Percentiles rank a stretch among this genome's conserved stretches.
Evolutionary conservation across 2,888 invertebrate genomes (phyloP).

Genomic region (Ceraclea dissimilis): DNA sequence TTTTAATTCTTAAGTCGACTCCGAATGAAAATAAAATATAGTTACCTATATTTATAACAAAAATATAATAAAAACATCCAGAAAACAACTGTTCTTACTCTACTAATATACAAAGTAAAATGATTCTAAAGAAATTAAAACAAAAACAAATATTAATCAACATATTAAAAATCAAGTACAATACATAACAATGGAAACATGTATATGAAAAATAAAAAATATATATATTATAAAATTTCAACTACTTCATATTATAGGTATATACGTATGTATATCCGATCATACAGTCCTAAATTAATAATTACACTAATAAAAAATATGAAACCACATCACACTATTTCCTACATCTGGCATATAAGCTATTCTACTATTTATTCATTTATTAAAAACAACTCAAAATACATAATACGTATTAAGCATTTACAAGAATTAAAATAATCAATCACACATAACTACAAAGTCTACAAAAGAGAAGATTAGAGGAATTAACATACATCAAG

Average conservation of each 20-base stretch:
- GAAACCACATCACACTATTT: conserved; percentile 22
- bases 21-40: neutral
- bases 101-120: neutral
- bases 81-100: neutral
- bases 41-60: neutral
- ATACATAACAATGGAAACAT: conserved; percentile 1
- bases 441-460: neutral
- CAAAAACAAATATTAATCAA: neutral
- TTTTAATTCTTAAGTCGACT: neutral
- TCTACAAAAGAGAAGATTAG: conserved; percentile 1
- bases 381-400: neutral
- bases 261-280: neutral
- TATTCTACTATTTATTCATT: neutral
- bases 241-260: neutral
- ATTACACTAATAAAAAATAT: conserved; percentile 2
- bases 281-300: neutral
- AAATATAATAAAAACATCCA: neutral
- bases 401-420: neutral
- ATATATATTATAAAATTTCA: neutral
- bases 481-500: conserved; percentile 2
- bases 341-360: conserved; percentile 10
- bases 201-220: conserved; percentile 1
- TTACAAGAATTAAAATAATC: neutral
- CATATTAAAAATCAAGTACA: neutral
- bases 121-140: neutral